Conservation (phyloP, 2,888 invertebrate genomes). For the Sisyra nigra region DNA sequence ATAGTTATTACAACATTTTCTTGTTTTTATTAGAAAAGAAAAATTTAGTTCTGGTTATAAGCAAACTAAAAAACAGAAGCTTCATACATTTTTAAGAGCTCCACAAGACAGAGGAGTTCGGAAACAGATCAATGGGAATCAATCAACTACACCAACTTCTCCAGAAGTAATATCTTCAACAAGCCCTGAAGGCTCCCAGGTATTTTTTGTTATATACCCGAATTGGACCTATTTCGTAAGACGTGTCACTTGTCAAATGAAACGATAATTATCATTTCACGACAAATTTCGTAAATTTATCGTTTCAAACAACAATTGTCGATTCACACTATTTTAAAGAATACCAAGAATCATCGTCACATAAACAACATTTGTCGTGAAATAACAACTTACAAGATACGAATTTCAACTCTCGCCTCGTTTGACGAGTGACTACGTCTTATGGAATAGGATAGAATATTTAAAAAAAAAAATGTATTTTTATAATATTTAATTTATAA, state of each 20-base stretch:
- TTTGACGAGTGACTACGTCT: too few relatives aligned
- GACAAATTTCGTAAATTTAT: too few relatives aligned
- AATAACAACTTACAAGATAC: too few relatives aligned
- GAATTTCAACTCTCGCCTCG: too few relatives aligned
- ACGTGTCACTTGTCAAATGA: too few relatives aligned
- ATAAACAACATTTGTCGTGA: too few relatives aligned
- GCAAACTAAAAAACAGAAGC: slow-evolving; percentile 32
- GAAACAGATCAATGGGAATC: slow-evolving; percentile 19
- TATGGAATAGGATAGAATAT: too few relatives aligned
- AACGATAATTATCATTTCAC: too few relatives aligned
- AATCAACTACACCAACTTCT: slow-evolving; percentile 26
- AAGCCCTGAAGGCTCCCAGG: slow-evolving; percentile 29
- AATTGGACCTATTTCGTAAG: too few relatives aligned
- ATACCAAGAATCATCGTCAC: not conserved
- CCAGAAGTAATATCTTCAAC: slow-evolving; percentile 27
- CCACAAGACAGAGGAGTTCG: slow-evolving; percentile 30
- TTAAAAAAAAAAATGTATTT: slow-evolving; percentile 2
- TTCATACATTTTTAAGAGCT: slow-evolving; percentile 35
- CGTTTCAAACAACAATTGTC: too few relatives aligned
- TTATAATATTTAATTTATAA: slow-evolving; percentile 9
- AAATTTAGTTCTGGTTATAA: slow-evolving; percentile 30
- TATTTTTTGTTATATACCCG: slow-evolving; percentile 17
- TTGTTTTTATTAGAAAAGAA: slow-evolving; percentile 16
- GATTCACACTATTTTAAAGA: not conserved
- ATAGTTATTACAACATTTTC: slow-evolving; percentile 1